These are phyloP conservation scores for Lagorchestes hirsutus DNA, from an alignment of 2,797 vertebrate species.

Conservation along the genomic window DNA sequence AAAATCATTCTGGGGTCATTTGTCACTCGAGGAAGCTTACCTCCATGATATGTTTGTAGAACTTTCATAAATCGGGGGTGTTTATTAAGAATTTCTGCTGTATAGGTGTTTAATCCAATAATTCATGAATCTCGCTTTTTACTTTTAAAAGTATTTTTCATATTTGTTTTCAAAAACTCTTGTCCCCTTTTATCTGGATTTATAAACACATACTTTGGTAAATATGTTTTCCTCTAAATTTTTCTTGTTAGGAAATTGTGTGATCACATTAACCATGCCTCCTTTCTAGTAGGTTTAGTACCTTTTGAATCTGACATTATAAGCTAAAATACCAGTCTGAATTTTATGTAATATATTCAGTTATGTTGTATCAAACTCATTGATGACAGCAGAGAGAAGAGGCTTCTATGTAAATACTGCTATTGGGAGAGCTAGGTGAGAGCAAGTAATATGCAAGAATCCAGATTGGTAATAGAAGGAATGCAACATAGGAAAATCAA, in stretches of 20 bases:
- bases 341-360: neutral
- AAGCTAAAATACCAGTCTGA: neutral
- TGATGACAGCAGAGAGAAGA: neutral
- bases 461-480: neutral
- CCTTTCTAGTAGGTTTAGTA: neutral
- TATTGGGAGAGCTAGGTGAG: neutral
- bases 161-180: neutral
- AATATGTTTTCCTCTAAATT: neutral
- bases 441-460: neutral
- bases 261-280: neutral
- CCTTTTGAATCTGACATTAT: neutral
- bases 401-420: neutral
- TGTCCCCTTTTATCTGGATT: neutral
- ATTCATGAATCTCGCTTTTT: neutral
- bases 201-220: neutral
- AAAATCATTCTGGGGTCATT: neutral
- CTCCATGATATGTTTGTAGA: neutral
- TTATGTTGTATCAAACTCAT: neutral
- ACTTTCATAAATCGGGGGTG: neutral
- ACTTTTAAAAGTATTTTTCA: neutral
- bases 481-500: neutral
- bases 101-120: neutral
- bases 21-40: neutral
- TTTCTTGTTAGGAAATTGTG: neutral
- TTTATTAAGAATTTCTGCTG: neutral